A percentile compares a stretch with the other conserved stretches of the same genome.
phyloP scores from a whole-genome alignment of 2,797 vertebrate species.

The Catharus ustulatus region DNA sequence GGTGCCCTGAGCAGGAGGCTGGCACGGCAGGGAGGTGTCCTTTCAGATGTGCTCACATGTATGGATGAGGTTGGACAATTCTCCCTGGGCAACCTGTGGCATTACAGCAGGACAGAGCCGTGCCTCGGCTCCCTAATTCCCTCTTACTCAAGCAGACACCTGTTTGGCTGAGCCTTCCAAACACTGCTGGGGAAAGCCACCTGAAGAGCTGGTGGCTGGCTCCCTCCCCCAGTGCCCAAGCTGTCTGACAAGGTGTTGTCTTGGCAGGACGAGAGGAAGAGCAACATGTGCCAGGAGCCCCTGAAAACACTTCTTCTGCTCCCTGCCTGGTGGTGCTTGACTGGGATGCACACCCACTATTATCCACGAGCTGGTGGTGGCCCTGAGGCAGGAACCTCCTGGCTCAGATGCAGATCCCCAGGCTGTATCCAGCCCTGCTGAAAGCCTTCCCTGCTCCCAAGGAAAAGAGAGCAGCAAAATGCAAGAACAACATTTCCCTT shows the following conservation, averaged over 20 bases:
- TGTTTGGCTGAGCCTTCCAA: background rate
- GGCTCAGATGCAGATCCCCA: fast-evolving
- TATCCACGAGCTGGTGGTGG: background rate
- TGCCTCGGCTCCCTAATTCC: background rate
- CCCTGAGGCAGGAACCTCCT: background rate
- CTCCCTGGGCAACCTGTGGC: background rate
- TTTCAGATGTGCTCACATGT: background rate
- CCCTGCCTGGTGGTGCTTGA: background rate
- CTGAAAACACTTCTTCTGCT: background rate
- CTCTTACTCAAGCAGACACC: background rate
- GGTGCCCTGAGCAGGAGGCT: background rate
- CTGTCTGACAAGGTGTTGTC: background rate
- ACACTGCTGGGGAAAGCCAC: background rate
- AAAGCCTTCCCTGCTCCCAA: background rate
- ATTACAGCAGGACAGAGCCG: background rate
- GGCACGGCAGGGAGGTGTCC: background rate
- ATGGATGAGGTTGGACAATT: background rate
- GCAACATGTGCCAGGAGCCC: background rate
- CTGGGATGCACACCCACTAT: background rate
- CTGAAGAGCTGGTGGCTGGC: background rate
- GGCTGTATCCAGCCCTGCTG: background rate
- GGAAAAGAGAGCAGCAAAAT: background rate
- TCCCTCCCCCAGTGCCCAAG: background rate
- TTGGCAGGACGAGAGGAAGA: background rate
- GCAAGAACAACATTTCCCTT: background rate